Evolutionary conservation across 2,888 invertebrate genomes (phyloP).

Genomic region (Pterobdella sp.): DNA sequence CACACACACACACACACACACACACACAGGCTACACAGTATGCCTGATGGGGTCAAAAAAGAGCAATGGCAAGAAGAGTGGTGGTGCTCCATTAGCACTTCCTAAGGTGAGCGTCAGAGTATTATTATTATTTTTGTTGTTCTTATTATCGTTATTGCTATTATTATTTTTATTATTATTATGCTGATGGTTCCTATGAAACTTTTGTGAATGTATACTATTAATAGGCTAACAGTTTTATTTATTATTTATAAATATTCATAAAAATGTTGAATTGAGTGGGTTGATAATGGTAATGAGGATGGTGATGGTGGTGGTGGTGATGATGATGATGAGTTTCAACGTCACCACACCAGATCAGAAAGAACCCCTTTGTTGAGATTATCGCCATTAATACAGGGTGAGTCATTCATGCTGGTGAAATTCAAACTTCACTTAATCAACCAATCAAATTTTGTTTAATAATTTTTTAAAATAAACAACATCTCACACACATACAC

Average conservation of each 20-base stretch:
- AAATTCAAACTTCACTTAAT: not conserved
- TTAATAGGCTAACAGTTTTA: too few species aligned
- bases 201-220: too few species aligned
- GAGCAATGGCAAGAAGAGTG: slow-evolving; percentile 61
- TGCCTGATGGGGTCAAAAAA: slow-evolving; percentile 63
- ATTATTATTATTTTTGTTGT: not conserved
- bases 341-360: slow-evolving; percentile 79
- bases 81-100: slow-evolving; percentile 75
- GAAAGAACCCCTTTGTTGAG: slow-evolving; percentile 90
- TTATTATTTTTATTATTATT: too few species aligned
- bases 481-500: slow-evolving; percentile 6
- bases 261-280: not conserved
- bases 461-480: not conserved
- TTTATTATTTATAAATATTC: too few species aligned
- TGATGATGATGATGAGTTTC: slow-evolving; percentile 81
- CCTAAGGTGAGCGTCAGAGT: slow-evolving; percentile 66
- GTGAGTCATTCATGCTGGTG: slow-evolving; percentile 40
- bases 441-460: not conserved
- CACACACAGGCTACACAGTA: slow-evolving; percentile 46
- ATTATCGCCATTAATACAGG: slow-evolving; percentile 93
- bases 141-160: too few species aligned
- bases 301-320: too few species aligned
- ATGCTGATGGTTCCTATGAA: too few species aligned
- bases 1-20: too few species aligned
- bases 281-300: too few species aligned